phyloP scores from a whole-genome alignment of 2,888 invertebrate species.

The Drosophila nr. fundita region DNA sequence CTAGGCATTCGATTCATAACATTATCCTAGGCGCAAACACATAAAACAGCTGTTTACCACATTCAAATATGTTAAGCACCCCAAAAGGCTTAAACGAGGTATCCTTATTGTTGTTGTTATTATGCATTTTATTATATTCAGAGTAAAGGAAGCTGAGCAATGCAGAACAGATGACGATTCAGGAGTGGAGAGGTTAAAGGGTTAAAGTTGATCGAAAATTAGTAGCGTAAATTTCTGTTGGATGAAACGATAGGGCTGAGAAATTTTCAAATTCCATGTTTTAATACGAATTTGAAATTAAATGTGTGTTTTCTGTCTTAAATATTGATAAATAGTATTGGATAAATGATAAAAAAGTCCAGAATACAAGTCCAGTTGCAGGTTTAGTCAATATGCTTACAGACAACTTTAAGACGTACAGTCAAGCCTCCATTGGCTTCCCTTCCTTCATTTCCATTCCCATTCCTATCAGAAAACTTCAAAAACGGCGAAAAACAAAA shows the following conservation, averaged over 20 bases:
- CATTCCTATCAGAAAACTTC: neutral
- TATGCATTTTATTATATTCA: neutral
- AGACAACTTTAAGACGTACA: conserved; percentile 5
- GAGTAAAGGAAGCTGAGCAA: conserved; percentile 5
- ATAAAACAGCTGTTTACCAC: conserved; percentile 61
- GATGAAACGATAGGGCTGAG: conserved; percentile 11
- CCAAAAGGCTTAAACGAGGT: conserved; percentile 55
- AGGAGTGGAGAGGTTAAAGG: conserved; percentile 5
- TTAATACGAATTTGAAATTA: too few relatives aligned
- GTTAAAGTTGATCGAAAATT: conserved; percentile 38
- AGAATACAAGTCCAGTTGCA: neutral
- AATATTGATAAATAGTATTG: too few relatives aligned
- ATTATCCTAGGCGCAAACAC: conserved; percentile 36
- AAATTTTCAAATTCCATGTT: neutral
- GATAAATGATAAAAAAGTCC: too few relatives aligned
- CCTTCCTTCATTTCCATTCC: neutral
- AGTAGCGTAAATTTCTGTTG: conserved; percentile 21
- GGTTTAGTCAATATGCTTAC: neutral
- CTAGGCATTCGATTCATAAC: conserved; percentile 20
- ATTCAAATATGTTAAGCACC: conserved; percentile 10
- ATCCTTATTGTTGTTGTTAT: conserved; percentile 15
- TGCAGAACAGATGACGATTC: conserved; percentile 20
- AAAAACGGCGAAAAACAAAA: conserved; percentile 20
- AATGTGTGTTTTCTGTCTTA: too few relatives aligned
- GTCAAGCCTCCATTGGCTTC: neutral